A percentile compares a stretch with the other conserved stretches of the same genome.
phyloP scores from a whole-genome alignment of 2,113 vertebrate genomes.

The Megaceryle torquata region DNA sequence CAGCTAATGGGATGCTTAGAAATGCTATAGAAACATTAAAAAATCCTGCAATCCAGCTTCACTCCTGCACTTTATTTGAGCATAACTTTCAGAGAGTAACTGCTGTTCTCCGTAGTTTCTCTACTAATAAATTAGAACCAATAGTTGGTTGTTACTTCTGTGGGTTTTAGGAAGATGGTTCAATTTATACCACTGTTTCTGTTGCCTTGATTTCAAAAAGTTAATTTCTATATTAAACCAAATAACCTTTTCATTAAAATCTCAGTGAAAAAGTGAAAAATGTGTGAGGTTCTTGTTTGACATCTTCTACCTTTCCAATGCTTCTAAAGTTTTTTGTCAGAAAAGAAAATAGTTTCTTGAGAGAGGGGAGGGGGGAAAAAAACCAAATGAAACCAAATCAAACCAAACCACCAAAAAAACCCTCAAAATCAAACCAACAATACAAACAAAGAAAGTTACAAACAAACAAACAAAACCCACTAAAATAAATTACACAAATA shows the following conservation, averaged over 20 bases:
- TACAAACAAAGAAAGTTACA: no score
- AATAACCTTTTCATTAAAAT: neutral
- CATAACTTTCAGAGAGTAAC: neutral
- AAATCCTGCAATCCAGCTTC: neutral
- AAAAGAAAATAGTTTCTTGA: neutral
- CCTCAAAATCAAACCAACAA: no score
- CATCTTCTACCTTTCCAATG: neutral
- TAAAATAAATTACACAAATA: no score
- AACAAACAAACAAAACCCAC: no score
- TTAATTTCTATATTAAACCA: neutral
- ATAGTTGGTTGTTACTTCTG: neutral
- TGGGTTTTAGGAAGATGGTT: neutral
- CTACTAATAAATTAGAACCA: neutral
- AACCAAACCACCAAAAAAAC: no score
- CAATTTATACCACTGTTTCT: neutral
- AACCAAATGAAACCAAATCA: no score
- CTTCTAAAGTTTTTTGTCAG: neutral
- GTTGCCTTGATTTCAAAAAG: neutral
- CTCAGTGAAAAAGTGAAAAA: neutral
- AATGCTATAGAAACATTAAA: neutral
- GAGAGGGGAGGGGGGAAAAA: fast-evolving
- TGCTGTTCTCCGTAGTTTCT: neutral
- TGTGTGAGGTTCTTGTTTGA: neutral
- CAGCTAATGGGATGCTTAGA: neutral
- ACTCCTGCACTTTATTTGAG: neutral